Evolutionary conservation across 1,140 invertebrate species (phyloP), one percentile per base, ranked within the genome.

Genomic region (Drepana arcuata): DNA sequence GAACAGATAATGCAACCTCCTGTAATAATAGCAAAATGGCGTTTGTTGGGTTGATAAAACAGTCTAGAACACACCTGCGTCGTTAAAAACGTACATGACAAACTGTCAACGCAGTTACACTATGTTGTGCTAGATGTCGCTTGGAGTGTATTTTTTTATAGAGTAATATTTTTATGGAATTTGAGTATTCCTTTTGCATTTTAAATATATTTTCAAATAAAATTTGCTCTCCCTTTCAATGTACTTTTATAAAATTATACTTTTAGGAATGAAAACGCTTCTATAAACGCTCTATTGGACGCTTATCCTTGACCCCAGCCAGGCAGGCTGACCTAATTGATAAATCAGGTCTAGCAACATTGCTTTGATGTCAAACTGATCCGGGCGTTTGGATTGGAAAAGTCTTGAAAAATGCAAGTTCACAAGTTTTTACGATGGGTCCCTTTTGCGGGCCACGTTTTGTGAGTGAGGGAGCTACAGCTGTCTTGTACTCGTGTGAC

Each of bases 11-110:
- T 68, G 70, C 67, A 75, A 62, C 71, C 69, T 77, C 59, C 62
- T 67, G 72, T 67, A 69, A 67, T 79, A 70, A 72, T 74, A 71
- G 70, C 69, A 82, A 82, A 75, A 82, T 81, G 78, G 78, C 78
- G 74, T 69, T 55, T 53, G 58, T 51, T 62, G 37, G 40, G 58
- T 70, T 51, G 71, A 53, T 71, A 68, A 69, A 64, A 46, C 57
- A 74, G 73, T 48, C 28, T 37, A 2, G 18, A 31, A 32, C 14
- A 24, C 15, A 52, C 25, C 30, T 10, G 14, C 28, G 48, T 55
- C 40, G 50, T 41, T 58, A 35, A 51, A 60, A 16, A 37, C 47
- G 48, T 39, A n/a, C n/a, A n/a, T n/a, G n/a, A n/a, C n/a, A n/a
- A 11, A 26, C 29, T 41, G n/a, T 7, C 4, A 27, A 37, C 14